Evolutionary conservation across 1,140 invertebrate genomes (phyloP), one percentile per base, ranked within the genome.

Genomic region (Chelonus insularis): DNA sequence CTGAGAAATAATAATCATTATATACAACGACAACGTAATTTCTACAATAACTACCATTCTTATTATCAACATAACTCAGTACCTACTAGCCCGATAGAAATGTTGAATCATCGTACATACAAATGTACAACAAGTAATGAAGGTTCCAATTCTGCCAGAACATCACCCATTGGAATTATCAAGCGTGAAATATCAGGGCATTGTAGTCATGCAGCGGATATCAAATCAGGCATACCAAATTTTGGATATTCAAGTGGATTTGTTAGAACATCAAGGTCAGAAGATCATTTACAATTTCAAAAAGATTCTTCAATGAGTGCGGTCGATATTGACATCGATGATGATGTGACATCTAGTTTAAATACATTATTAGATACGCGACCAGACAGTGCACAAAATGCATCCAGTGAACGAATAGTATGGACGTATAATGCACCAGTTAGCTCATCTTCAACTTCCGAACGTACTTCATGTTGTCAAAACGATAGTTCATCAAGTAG

Each of bases 361-460:
- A 95, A 96, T 77, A 95, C 93, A 25, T 83, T 97, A 51, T 80
- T 95, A 62, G 92, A 94, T 81, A 93, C 91, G 43, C 84, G 89
- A 67, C 87, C 88, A 12, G 90, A 91, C 74, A 85, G 85, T 36
- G 85, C 85, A 63, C 70, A 83, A 70, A 82, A 81, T 65, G 51
- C 78, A 29, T 74, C 79, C 21, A 82, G 80, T 68, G 84, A 88
- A 71, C 86, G 91, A 63, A 92, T 94, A 66, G 91, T 94, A 9
- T 94, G 92, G 92, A 94, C 91, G n/a, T 93, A 92, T 82, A 94
- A 95, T 80, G 91, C 91, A 20, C 90, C 92, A 9, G 84, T 91
- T 3, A 79, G 77, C 63, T 81, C 79, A 47, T 73, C 77, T 0
- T 78, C 77, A 12, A 72, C 77, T 14, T 55, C 83, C 61, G 69